Conservation (phyloP, 2,113 vertebrate species). For the Apteryx mantelli region DNA sequence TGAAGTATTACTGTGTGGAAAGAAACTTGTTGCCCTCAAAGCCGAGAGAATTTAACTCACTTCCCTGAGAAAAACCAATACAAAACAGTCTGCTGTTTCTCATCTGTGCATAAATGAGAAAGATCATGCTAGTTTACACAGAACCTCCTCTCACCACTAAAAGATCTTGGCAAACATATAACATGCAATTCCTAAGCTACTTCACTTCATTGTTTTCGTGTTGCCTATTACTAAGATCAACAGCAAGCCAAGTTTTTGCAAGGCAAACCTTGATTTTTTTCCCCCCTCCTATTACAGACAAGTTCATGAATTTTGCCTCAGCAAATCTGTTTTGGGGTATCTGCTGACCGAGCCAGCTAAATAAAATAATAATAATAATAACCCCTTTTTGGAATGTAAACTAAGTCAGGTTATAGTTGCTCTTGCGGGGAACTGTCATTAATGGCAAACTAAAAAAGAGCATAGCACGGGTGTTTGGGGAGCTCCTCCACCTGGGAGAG, state of each 20-base stretch:
- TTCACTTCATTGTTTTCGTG: background rate
- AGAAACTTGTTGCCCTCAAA: background rate
- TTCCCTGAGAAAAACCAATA: background rate
- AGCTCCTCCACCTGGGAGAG: background rate
- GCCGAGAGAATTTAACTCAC: background rate
- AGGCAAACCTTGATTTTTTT: background rate
- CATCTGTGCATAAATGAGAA: background rate
- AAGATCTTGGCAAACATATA: background rate
- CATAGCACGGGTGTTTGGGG: background rate
- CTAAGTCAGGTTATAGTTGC: background rate
- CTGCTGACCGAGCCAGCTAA: background rate
- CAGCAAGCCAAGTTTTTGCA: background rate
- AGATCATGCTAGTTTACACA: background rate
- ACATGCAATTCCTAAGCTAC: background rate
- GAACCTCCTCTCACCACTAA: background rate
- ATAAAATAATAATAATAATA: too few species aligned
- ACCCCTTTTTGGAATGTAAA: background rate
- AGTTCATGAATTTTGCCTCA: background rate
- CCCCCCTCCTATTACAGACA: background rate
- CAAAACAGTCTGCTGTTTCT: background rate
- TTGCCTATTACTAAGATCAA: background rate
- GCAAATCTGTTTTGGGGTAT: background rate
- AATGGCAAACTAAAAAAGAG: background rate
- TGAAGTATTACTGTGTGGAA: background rate
- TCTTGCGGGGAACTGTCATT: background rate